Evolutionary conservation across 2,113 vertebrate genomes (phyloP), one percentile per base, ranked within the genome.

Genomic region (Alaudala cheleensis): DNA sequence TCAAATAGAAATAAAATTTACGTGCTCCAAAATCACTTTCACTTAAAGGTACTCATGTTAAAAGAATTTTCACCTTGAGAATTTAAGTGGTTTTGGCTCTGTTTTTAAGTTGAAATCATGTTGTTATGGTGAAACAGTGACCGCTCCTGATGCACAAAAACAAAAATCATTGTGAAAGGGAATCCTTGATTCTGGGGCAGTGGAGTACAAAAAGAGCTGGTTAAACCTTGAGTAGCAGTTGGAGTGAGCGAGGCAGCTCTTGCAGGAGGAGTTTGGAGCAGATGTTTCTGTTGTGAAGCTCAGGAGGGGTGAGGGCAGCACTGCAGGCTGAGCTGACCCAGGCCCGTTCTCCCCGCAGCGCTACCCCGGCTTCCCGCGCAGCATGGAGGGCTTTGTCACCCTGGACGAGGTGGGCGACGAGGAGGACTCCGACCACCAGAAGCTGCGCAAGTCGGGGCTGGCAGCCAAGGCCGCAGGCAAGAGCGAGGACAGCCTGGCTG

Each of bases 301-400:
- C 31, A 3, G 66, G 61, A 11, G 24, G 4, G 34, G 13, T 24
- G 53, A 81, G 69, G 62, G 78, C 29, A 77, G 29, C 37, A 0
- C 3, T 39, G 50, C 28, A 69, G 73, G 44, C 33, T 16, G 53
- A 82, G 71, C 86, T 94, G 73, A 95, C 40, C 11, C 94, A 28
- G 85, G 96, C 92, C 94, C 91, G 7, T 96, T 96, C 49, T 98
- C 88, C 97, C 96, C 51, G 81, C 97, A 99, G 95, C 97, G 96
- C 28, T 97, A 97, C 2, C 96, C 92, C 62, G 98, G 98, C 90
- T 99, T 98, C 90, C 98, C 98, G 4, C 98, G 98, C 84, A 99
- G 98, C 98, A 98, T 99, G 98, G 99, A 99, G 96, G 98, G 99
- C 90, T 99, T 99, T 96, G 99, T 99, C 96, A 99, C 98, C 78